Percentiles rank a stretch among this genome's conserved stretches.
These are phyloP conservation scores for Scotopteryx bipunctaria DNA, from an alignment of 2,888 invertebrate species.

Conservation along the genomic window DNA sequence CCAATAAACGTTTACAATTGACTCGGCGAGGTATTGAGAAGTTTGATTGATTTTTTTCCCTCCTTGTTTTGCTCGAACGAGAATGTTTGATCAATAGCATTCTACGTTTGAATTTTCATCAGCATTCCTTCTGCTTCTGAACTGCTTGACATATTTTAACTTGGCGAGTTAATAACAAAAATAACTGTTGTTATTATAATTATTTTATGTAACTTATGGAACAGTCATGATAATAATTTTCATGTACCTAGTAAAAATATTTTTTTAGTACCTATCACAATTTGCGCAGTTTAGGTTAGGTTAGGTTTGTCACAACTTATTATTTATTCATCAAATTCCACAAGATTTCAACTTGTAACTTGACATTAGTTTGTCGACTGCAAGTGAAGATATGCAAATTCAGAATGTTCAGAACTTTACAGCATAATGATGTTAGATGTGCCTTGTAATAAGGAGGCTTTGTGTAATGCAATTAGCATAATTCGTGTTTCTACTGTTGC, in stretches of 20 bases:
- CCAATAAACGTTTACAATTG: constrained; percentile 43
- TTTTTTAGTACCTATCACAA: too few relatives aligned
- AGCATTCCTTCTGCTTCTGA: neutral
- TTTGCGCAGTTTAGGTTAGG: too few relatives aligned
- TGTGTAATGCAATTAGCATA: constrained; percentile 15
- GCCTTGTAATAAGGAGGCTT: constrained; percentile 1
- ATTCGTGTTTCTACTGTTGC: neutral
- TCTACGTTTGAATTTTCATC: neutral
- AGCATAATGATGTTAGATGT: constrained; percentile 23
- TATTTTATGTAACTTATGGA: too few relatives aligned
- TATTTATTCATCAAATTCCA: constrained; percentile 1
- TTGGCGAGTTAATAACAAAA: too few relatives aligned
- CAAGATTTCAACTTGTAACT: constrained; percentile 18
- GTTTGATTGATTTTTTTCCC: constrained; percentile 28
- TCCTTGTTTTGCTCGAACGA: constrained; percentile 5
- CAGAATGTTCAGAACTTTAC: constrained; percentile 34
- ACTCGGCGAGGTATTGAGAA: constrained; percentile 22
- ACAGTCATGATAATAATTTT: too few relatives aligned
- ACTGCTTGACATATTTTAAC: too few relatives aligned
- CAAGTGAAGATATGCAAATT: constrained; percentile 50
- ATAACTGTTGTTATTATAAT: too few relatives aligned
- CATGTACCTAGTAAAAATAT: too few relatives aligned
- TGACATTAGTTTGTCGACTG: constrained; percentile 28
- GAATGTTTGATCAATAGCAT: neutral
- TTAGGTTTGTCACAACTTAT: neutral